Base-by-base conservation (phyloP, 2,113 vertebrate genomes). In the Hypanus sabinus region DNA sequence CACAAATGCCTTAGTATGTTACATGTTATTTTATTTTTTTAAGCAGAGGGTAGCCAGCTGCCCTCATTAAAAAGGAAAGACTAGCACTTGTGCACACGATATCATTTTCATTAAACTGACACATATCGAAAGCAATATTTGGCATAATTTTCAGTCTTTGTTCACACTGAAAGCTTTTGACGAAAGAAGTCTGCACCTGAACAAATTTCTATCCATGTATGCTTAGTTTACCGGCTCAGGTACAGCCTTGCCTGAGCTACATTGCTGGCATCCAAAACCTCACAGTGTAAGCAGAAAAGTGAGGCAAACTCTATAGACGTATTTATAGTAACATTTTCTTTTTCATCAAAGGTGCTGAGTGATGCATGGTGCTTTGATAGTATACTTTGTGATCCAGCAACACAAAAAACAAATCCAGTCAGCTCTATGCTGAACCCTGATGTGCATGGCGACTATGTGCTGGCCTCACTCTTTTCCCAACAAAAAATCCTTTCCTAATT, bases 391-490 rank as follows among this genome's bases (percentile, higher is more conserved):
- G 93, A 94, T 57, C 95, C 95, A 94, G 95, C 96, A 95, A 94
- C 60, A 94, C 94, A 75, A 94, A 94, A 83, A 95, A 95, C 94
- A 93, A 95, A 46, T 46, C 46, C 46, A 46, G 46, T 94, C 96
- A 95, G 96, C 95, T 94, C 94, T 94, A 97, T 96, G 96, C 96
- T 94, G 96, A 93, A 24, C 71, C 73, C 91, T 93, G 95, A 96
- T 97, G 96, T 98, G 98, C 98, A 98, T 99, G 98, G 97, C 98
- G 97, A 97, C 95, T 95, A 96, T 96, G 96, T 95, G 95, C 96
- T 95, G 95, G 96, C 96, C 96, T 96, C 95, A 94, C 95, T 96
- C 93, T 94, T 94, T 94, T 55, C 94, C 92, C n/a, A n/a, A 65
- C 60, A 90, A 60, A 88, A 90, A 65, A 96, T 96, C 96, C 96